phyloP scores from a whole-genome alignment of 1,140 invertebrate species.

The Polyergus mexicanus region DNA sequence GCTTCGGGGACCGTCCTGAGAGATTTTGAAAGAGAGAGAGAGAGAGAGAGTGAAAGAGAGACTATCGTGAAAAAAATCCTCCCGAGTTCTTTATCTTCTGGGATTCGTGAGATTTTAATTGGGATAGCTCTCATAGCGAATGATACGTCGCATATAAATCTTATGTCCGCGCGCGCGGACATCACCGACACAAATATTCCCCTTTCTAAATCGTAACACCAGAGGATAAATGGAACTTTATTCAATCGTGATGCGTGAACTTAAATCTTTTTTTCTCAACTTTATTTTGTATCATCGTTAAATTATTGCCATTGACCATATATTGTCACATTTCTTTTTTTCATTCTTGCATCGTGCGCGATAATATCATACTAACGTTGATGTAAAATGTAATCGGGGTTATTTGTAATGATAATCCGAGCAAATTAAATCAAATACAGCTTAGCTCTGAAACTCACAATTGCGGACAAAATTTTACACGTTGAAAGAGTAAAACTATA shows the following conservation, averaged over 20 bases:
- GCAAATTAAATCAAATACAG: not conserved
- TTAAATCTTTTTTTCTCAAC: not conserved
- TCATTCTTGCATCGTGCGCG: not conserved
- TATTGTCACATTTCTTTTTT: not conserved
- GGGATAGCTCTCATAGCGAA: constrained; percentile 40
- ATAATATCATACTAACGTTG: no score
- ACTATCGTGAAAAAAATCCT: constrained; percentile 42
- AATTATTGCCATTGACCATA: not conserved
- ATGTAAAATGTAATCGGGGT: not conserved
- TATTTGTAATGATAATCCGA: not conserved
- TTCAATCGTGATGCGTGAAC: not conserved
- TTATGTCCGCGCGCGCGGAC: not conserved
- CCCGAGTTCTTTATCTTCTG: constrained; percentile 21
- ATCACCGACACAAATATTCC: not conserved
- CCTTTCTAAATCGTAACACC: not conserved
- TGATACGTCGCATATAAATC: not conserved
- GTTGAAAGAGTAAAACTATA: not conserved
- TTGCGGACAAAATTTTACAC: not conserved
- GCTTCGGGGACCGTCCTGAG: constrained; percentile 54
- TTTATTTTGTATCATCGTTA: not conserved
- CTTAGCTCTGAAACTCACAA: not conserved
- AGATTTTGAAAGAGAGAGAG: constrained; percentile 20
- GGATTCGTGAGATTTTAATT: constrained; percentile 39
- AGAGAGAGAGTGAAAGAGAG: no score
- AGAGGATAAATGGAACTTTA: constrained; percentile 8